Evolutionary conservation across 37 sponge, comb jelly and placozoan species (phyloP).

Genomic region (Lycopodina hypogea): DNA sequence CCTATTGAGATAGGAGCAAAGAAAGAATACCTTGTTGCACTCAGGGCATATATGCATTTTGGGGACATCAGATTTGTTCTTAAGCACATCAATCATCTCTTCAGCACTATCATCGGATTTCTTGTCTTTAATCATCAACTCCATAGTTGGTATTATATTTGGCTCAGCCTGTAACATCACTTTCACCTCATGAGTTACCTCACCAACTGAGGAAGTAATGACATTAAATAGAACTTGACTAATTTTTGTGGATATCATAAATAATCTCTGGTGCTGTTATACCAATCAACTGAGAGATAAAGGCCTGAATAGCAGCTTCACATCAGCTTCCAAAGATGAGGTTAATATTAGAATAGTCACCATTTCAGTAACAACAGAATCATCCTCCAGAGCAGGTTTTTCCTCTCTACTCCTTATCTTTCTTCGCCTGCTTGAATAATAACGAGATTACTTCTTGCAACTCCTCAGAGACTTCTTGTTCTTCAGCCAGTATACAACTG

Average conservation of each 20-base stretch:
- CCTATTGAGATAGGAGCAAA: not conserved
- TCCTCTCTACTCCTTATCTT: not conserved
- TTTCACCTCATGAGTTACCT: constrained; percentile 16
- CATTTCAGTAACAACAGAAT: not conserved
- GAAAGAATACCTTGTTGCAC: constrained; percentile 7
- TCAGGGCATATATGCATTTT: constrained; percentile 27
- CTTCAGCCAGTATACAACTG: no score
- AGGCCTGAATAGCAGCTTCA: constrained; percentile 22
- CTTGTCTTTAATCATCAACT: constrained; percentile 7
- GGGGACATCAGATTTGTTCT: not conserved
- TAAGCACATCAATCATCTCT: not conserved
- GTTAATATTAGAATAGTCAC: no score
- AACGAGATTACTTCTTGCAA: no score
- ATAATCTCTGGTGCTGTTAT: constrained; percentile 1
- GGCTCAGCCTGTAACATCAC: constrained; percentile 23
- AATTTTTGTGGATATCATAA: constrained; percentile 16
- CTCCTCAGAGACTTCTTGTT: no score
- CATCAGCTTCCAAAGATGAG: not conserved
- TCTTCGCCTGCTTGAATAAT: not conserved
- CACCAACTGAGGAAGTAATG: not conserved
- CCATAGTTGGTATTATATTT: constrained; percentile 2
- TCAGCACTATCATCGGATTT: no score
- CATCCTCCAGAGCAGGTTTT: not conserved
- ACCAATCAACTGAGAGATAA: not conserved
- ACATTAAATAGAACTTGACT: not conserved